These are phyloP conservation scores for Lycaon pictus DNA, from an alignment of 2,113 vertebrate genomes.

Conservation along the genomic window DNA sequence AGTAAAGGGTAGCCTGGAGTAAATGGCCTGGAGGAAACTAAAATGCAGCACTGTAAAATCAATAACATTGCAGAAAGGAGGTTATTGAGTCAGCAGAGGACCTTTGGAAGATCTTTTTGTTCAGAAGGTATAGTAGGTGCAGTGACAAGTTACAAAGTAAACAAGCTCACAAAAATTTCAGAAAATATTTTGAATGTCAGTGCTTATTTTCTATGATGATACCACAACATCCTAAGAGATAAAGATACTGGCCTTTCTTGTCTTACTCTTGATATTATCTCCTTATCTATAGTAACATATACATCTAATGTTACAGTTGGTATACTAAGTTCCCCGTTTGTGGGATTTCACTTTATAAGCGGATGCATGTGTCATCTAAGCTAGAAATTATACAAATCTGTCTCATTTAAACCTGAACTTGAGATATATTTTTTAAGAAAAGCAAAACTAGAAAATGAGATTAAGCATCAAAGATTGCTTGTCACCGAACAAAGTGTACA, in stretches of 20 bases:
- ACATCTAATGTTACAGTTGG: background rate
- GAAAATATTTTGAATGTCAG: conserved; percentile 11
- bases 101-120: conserved; percentile 1
- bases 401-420: conserved; percentile 1
- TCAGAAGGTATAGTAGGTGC: background rate
- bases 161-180: conserved; percentile 12
- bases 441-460: background rate
- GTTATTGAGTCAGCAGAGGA: conserved; percentile 38
- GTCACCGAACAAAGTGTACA: background rate
- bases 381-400: background rate
- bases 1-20: conserved; percentile 53
- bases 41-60: conserved; percentile 56
- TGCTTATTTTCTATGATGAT: background rate
- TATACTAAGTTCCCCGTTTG: background rate
- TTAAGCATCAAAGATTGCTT: background rate
- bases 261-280: background rate
- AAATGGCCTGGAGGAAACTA: conserved; percentile 61
- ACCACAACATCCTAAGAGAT: background rate
- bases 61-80: conserved; percentile 38
- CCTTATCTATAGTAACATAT: background rate
- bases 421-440: background rate
- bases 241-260: background rate
- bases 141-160: conserved; percentile 35
- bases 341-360: background rate
- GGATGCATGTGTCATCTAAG: background rate